Evolutionary conservation across 2,113 vertebrate species (phyloP).

Genomic region (Antechinus flavipes): DNA sequence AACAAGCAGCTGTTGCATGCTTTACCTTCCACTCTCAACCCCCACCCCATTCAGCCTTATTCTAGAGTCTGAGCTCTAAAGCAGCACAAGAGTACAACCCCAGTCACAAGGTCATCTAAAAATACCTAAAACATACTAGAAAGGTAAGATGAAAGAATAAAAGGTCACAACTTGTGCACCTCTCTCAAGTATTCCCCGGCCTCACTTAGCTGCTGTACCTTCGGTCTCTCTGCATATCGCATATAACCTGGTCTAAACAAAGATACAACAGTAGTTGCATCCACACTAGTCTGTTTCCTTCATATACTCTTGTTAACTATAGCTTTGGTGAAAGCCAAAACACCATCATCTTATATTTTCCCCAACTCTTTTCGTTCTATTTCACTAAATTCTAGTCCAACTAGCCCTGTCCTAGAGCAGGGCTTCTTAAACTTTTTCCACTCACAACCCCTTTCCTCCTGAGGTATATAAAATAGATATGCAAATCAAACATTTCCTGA

Average conservation of each 20-base stretch:
- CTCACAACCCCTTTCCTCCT: no score
- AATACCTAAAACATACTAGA: background rate
- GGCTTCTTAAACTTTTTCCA: no score
- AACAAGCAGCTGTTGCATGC: background rate
- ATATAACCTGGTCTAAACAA: background rate
- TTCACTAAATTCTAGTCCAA: background rate
- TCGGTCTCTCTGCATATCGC: background rate
- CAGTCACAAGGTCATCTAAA: background rate
- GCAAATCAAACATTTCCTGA: no score
- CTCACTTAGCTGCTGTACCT: background rate
- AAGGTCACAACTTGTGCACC: background rate
- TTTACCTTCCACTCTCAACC: background rate
- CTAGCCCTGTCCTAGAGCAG: background rate
- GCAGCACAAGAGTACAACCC: background rate
- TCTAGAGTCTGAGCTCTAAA: background rate
- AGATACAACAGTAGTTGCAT: background rate
- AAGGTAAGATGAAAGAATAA: background rate
- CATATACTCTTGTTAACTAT: background rate
- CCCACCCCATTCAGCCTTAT: background rate
- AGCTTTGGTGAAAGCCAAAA: background rate
- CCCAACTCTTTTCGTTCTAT: background rate
- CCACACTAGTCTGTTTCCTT: background rate
- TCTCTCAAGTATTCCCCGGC: background rate
- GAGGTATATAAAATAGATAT: no score
- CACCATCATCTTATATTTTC: background rate